phyloP scores from a whole-genome alignment of 2,888 invertebrate genomes.

The Sicus ferrugineus region DNA sequence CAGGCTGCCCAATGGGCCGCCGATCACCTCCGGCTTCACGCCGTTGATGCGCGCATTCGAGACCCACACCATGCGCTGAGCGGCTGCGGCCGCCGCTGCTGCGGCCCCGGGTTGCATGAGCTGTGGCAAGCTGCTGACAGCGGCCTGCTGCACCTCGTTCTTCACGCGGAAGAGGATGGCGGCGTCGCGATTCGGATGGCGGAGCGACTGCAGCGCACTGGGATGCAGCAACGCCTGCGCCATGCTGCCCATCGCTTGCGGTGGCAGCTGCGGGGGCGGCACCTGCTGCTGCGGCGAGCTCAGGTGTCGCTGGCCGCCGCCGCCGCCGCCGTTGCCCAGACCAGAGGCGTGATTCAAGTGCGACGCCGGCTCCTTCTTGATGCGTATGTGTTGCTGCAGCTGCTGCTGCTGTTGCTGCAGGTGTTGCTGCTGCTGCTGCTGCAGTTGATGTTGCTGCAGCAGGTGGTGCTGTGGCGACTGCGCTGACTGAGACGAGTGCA shows the following conservation, averaged over 20 bases:
- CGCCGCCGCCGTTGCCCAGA: constrained; percentile 43
- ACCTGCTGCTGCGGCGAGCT: constrained; percentile 50
- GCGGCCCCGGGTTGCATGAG: constrained; percentile 59
- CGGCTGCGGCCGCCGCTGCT: constrained; percentile 58
- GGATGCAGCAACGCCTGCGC: constrained; percentile 63
- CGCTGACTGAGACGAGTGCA: constrained; percentile 46
- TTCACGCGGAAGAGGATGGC: constrained; percentile 64
- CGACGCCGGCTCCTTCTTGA: constrained; percentile 59
- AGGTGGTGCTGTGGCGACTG: constrained; percentile 56
- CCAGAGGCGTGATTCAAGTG: constrained; percentile 45
- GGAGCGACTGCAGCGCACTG: constrained; percentile 64
- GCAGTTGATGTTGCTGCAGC: constrained; percentile 52
- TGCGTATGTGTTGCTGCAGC: constrained; percentile 56
- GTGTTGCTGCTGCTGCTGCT: constrained; percentile 47
- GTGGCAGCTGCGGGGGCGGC: constrained; percentile 52
- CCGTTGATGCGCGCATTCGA: constrained; percentile 77
- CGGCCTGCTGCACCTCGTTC: constrained; percentile 62
- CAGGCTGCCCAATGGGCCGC: constrained; percentile 65
- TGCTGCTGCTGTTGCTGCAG: constrained; percentile 46
- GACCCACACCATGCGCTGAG: constrained; percentile 67
- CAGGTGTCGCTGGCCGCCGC: constrained; percentile 47
- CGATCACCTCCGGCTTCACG: constrained; percentile 83
- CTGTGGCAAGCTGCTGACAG: constrained; percentile 53
- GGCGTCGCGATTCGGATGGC: constrained; percentile 66
- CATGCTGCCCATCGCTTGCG: constrained; percentile 53